A percentile compares a stretch with the other conserved stretches of the same genome.
phyloP scores from a whole-genome alignment of 2,888 invertebrate genomes.

The Oscheius sp. region DNA sequence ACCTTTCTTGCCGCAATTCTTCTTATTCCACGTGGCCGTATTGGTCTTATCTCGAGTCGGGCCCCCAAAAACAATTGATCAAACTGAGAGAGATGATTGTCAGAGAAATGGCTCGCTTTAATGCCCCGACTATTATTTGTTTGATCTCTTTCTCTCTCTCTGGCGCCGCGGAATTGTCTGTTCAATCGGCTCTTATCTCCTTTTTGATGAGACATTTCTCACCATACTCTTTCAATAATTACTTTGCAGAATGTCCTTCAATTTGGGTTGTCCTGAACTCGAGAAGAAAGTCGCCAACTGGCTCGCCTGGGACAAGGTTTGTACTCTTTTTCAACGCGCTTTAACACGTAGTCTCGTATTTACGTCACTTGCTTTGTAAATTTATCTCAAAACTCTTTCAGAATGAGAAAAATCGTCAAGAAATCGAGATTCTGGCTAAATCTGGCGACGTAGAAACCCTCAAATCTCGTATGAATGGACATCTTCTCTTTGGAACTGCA shows the following conservation, averaged over 20 bases:
- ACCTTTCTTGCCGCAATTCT: too few species aligned
- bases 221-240: neutral
- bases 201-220: neutral
- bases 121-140: too few species aligned
- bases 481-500: conserved; percentile 74
- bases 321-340: neutral
- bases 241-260: conserved; percentile 30
- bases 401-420: conserved; percentile 63
- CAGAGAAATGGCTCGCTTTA: too few species aligned
- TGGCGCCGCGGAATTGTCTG: too few species aligned
- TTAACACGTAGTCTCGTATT: neutral
- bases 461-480: conserved; percentile 67
- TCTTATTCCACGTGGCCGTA: too few species aligned
- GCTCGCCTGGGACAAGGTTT: conserved; percentile 66
- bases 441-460: conserved; percentile 69
- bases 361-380: neutral
- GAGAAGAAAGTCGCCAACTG: conserved; percentile 60
- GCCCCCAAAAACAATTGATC: too few species aligned
- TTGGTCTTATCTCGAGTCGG: too few species aligned
- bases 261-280: conserved; percentile 38
- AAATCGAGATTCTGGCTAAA: conserved; percentile 69
- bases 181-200: neutral
- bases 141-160: too few species aligned
- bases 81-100: too few species aligned
- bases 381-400: conserved; percentile 24